Conservation (phyloP, 2,797 vertebrate species). For the Pyrocephalus nanus region DNA sequence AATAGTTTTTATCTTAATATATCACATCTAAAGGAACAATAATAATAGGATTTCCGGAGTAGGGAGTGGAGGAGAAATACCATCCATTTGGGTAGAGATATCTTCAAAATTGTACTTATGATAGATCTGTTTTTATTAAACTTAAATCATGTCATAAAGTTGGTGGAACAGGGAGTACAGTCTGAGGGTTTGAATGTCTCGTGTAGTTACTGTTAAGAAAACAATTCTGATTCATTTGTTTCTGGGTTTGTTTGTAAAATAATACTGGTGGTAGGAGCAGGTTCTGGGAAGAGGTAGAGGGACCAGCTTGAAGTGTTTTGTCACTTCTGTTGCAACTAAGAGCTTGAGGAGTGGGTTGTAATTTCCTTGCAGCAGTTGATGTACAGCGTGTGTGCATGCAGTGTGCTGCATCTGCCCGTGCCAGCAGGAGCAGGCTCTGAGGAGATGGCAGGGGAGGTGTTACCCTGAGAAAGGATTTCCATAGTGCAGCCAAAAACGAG, state of each 20-base stretch:
- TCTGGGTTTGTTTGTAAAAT: background rate
- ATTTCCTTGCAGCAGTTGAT: background rate
- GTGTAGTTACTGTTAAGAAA: background rate
- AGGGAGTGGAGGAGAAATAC: background rate
- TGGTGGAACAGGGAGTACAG: conserved; percentile 1
- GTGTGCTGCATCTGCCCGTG: background rate
- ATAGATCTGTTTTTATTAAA: conserved; percentile 12
- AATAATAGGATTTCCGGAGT: background rate
- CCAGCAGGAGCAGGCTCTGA: background rate
- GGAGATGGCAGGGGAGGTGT: background rate
- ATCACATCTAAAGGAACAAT: background rate
- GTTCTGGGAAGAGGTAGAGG: background rate
- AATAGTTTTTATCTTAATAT: background rate
- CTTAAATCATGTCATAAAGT: background rate
- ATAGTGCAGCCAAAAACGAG: background rate
- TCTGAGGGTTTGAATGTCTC: background rate
- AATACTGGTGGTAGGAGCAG: background rate
- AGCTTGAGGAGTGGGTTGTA: background rate
- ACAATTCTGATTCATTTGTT: conserved; percentile 29
- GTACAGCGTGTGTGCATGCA: background rate
- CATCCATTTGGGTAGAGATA: background rate
- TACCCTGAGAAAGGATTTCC: background rate
- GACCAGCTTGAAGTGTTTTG: background rate
- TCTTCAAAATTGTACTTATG: background rate
- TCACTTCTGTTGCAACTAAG: background rate